phyloP scores from a whole-genome alignment of 2,888 invertebrate genomes.

The Agrotis clavis region DNA sequence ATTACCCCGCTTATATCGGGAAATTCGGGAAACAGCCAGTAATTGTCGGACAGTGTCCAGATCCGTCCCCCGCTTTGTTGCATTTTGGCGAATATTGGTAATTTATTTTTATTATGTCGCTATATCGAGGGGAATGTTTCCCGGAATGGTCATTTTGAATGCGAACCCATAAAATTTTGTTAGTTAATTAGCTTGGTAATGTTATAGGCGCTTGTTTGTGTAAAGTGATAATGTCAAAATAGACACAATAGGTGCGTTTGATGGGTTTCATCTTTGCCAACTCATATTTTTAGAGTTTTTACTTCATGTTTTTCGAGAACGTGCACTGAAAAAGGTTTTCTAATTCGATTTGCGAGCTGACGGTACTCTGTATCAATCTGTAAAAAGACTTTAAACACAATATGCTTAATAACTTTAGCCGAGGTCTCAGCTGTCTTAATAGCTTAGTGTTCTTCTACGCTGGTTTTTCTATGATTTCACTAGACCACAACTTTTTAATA shows the following conservation, averaged over 20 bases:
- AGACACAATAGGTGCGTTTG: conserved; percentile 5
- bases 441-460: too few species aligned
- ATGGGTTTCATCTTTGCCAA: background rate
- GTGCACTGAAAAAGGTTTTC: too few species aligned
- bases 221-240: conserved; percentile 47
- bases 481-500: too few species aligned
- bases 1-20: conserved; percentile 83
- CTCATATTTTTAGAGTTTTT: too few species aligned
- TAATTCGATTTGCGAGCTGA: too few species aligned
- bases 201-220: conserved; percentile 56
- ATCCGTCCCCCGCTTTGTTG: conserved; percentile 66
- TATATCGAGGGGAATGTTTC: conserved; percentile 75
- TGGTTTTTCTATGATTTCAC: too few species aligned
- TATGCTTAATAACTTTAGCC: too few species aligned
- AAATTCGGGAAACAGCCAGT: conserved; percentile 81
- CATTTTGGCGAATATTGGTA: conserved; percentile 84
- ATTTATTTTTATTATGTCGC: conserved; percentile 86
- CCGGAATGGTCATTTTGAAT: conserved; percentile 75
- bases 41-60: conserved; percentile 75
- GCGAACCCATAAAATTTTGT: conserved; percentile 75
- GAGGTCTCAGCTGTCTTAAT: too few species aligned
- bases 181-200: conserved; percentile 71
- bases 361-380: too few species aligned
- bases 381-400: too few species aligned
- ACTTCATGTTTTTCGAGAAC: too few species aligned